Evolutionary conservation across 2,797 vertebrate species (phyloP).

Genomic region (Oreochromis mossambicus): DNA sequence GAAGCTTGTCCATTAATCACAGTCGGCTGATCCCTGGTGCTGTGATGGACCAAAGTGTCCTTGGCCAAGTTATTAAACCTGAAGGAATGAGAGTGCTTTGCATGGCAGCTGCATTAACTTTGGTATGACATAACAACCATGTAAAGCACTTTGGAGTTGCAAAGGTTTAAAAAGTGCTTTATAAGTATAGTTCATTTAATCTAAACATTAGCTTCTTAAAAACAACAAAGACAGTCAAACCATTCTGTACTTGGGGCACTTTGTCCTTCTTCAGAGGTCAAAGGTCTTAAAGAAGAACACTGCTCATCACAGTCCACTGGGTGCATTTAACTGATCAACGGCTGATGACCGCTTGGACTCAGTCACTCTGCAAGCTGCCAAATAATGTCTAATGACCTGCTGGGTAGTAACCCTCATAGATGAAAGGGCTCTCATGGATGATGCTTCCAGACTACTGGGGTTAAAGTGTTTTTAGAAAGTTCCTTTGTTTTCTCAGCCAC

Average conservation of each 20-base stretch:
- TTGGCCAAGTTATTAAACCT: neutral
- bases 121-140: neutral
- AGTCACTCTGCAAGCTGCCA: slow-evolving; percentile 32
- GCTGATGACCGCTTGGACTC: slow-evolving; percentile 38
- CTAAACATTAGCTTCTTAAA: neutral
- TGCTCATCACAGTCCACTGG: neutral
- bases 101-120: neutral
- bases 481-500: neutral
- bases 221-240: neutral
- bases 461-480: neutral
- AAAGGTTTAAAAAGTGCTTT: neutral
- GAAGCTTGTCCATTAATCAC: neutral
- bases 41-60: neutral
- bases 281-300: slow-evolving; percentile 13
- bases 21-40: neutral
- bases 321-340: slow-evolving; percentile 25
- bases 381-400: slow-evolving; percentile 22
- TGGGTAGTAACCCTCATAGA: neutral
- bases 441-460: neutral
- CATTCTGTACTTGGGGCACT: neutral
- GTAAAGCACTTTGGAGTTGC: neutral
- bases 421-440: slow-evolving; percentile 13
- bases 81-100: neutral
- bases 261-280: slow-evolving; percentile 6
- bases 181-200: neutral